Base-by-base conservation (phyloP, 2,113 vertebrate genomes). In the Dipodomys spectabilis region DNA sequence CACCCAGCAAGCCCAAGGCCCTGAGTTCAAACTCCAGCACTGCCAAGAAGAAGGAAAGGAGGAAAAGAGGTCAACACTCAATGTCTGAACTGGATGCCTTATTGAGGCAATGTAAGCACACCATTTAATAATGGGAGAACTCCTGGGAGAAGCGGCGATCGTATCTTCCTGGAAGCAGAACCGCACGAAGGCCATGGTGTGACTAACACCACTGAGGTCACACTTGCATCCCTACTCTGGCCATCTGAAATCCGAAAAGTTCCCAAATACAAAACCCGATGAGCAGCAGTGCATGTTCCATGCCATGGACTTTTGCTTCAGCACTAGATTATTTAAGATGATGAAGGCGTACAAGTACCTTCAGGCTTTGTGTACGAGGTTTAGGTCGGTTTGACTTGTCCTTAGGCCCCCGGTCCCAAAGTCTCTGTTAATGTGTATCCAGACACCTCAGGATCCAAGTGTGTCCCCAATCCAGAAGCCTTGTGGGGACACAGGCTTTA, bases 171-270 rank as follows among this genome's bases (percentile, higher is more conserved):
- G 6, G 57, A 57, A 20, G 9, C 67, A 23, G 25, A 68, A 5
- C 13, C 28, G 15, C 15, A 3, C n/a, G 0, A 16, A 44, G 1
- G 2, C 16, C 4, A 16, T 1, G 0, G 10, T 62, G 39, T 19
- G 7, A 3, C 44, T 4, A 11, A 27, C 0, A 4, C 2, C 74
- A 28, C 3, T 64, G 39, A 6, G 39, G 39, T 39, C 39, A 39
- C 39, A 39, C 39, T 39, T 39, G 27, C 28, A 67, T 25, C 19
- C 27, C 20, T 44, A 62, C 27, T 30, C 49, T 27, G 13, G 39
- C n/a, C n/a, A 87, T n/a, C 28, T 18, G n/a, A 87, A 77, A 15
- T 49, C 27, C 80, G 9, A 44, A 65, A 35, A 28, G 49, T 53
- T 53, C 16, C 69, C 60, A 28, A 72, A 86, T 28, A 25, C 5